A percentile compares a stretch with the other conserved stretches of the same genome.
Conservation (phyloP, 2,888 invertebrate species). For the Ochlodes sylvanus region DNA sequence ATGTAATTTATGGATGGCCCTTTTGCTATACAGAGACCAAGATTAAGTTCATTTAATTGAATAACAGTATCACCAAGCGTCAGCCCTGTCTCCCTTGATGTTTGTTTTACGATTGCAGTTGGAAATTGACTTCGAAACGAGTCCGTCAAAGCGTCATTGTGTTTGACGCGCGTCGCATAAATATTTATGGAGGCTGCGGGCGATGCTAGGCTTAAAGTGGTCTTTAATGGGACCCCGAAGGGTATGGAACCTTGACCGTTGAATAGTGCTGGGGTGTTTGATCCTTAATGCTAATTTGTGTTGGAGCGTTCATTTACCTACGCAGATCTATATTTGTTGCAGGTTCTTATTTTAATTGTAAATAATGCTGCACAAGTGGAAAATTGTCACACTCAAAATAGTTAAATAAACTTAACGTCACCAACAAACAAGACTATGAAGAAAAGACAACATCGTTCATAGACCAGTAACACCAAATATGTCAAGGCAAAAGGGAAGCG, state of each 20-base stretch:
- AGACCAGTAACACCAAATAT: no score
- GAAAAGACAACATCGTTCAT: no score
- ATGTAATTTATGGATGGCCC: no score
- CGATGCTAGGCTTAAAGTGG: slow-evolving; percentile 59
- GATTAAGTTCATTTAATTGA: not conserved
- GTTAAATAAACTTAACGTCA: no score
- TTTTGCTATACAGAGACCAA: no score
- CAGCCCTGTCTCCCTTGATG: slow-evolving; percentile 15
- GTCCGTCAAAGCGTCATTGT: slow-evolving; percentile 37
- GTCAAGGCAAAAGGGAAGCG: no score
- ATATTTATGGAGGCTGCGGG: slow-evolving; percentile 45
- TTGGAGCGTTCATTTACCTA: not conserved
- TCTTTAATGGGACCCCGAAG: slow-evolving; percentile 63
- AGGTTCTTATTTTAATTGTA: not conserved
- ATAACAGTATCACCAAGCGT: not conserved
- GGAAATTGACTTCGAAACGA: slow-evolving; percentile 35
- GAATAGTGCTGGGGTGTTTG: slow-evolving; percentile 58
- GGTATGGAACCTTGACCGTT: slow-evolving; percentile 51
- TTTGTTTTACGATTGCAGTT: slow-evolving; percentile 10
- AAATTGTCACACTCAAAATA: no score
- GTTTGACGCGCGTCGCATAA: slow-evolving; percentile 43
- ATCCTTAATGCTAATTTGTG: slow-evolving; percentile 21
- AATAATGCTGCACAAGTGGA: no score
- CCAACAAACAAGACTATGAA: no score
- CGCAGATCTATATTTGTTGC: not conserved